Conservation (phyloP, 2,888 invertebrate genomes). For the Drosophila acutilabella region DNA sequence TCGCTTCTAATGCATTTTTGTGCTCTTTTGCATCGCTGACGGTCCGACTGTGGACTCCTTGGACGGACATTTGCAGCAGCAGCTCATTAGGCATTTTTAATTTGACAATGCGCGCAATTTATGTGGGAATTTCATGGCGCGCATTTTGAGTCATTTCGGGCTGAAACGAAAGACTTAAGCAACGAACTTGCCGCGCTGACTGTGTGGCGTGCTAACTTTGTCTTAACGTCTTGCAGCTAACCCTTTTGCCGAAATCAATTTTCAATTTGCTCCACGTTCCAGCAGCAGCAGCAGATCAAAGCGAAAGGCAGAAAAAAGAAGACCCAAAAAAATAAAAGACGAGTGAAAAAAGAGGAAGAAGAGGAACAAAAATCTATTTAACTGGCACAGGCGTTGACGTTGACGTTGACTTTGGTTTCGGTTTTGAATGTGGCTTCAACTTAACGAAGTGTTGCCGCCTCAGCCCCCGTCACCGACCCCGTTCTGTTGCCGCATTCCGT, state of each 20-base stretch:
- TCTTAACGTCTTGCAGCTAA: slow-evolving; percentile 20
- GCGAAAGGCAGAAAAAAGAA: slow-evolving; percentile 60
- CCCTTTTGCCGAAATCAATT: slow-evolving; percentile 65
- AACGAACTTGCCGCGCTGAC: slow-evolving; percentile 60
- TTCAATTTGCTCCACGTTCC: slow-evolving; percentile 77
- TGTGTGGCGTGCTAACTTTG: slow-evolving; percentile 50
- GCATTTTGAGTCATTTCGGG: slow-evolving; percentile 69
- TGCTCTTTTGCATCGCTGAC: slow-evolving; percentile 69
- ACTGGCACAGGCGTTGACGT: slow-evolving; percentile 76
- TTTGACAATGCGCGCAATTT: slow-evolving; percentile 83
- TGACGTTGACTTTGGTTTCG: slow-evolving; percentile 61
- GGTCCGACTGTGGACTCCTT: slow-evolving; percentile 19
- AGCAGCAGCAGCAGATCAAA: slow-evolving; percentile 64
- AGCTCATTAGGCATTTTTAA: slow-evolving; percentile 83
- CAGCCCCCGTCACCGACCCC: slow-evolving; percentile 22
- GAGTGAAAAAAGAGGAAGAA: slow-evolving; percentile 31
- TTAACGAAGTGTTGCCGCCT: slow-evolving; percentile 77
- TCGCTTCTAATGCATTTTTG: slow-evolving; percentile 72
- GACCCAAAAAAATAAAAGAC: slow-evolving; percentile 43
- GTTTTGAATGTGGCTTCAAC: slow-evolving; percentile 51
- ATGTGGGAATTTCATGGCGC: slow-evolving; percentile 81
- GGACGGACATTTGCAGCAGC: slow-evolving; percentile 46
- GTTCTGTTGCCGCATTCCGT: slow-evolving; percentile 63
- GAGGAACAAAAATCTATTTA: slow-evolving; percentile 69
- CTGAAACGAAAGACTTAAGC: slow-evolving; percentile 75